phyloP scores from a whole-genome alignment of 2,113 vertebrate species.

The Microtus montanus region DNA sequence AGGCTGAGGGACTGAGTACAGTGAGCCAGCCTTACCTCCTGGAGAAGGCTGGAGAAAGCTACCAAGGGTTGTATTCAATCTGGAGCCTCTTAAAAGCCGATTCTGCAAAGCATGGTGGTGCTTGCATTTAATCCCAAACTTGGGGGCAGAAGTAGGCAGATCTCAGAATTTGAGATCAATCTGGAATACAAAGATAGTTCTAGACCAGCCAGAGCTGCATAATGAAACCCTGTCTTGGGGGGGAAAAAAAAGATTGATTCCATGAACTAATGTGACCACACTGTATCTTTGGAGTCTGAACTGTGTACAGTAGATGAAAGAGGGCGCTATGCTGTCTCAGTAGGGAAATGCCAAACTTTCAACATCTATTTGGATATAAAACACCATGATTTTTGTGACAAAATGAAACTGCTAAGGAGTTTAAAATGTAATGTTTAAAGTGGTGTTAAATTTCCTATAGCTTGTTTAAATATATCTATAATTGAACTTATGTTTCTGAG shows the following conservation, averaged over 20 bases:
- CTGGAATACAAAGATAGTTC: background rate
- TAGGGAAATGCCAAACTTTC: background rate
- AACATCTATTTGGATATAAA: background rate
- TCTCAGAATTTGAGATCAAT: background rate
- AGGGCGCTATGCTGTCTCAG: background rate
- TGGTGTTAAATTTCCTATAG: constrained; percentile 53
- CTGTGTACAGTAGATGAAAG: background rate
- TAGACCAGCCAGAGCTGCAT: background rate
- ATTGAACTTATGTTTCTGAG: constrained; percentile 64
- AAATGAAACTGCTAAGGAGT: constrained; percentile 48
- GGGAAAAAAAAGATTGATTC: background rate
- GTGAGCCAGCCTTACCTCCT: background rate
- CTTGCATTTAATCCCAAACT: background rate
- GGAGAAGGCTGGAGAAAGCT: constrained; percentile 16
- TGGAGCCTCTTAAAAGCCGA: background rate
- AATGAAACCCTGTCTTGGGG: background rate
- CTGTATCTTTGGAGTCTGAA: background rate
- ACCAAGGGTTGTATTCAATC: constrained; percentile 2
- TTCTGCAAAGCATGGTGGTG: background rate
- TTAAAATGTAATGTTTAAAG: constrained; percentile 64
- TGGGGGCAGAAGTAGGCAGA: background rate
- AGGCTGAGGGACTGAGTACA: background rate
- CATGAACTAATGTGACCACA: background rate
- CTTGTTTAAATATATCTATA: constrained; percentile 59
- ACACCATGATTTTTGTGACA: constrained; percentile 17